Conservation (phyloP, 2,113 vertebrate species). For the Fregata magnificens region DNA sequence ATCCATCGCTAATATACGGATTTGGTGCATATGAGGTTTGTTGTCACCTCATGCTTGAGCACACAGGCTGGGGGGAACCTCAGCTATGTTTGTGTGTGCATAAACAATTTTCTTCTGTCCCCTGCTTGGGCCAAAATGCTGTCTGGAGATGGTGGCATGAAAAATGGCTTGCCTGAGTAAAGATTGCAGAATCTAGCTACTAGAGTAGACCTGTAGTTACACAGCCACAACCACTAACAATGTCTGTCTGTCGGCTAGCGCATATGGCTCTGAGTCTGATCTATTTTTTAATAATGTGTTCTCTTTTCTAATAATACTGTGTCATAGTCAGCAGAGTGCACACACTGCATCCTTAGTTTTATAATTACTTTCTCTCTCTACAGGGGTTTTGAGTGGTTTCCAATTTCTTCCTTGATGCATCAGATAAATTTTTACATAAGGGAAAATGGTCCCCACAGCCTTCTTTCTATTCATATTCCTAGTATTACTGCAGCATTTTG, state of each 20-base stretch:
- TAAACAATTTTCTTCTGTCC: not conserved
- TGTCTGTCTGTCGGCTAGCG: not conserved
- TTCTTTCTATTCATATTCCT: not conserved
- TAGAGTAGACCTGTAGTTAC: not conserved
- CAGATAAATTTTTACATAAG: not conserved
- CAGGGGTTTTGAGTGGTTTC: not conserved
- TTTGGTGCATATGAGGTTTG: not conserved
- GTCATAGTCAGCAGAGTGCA: not conserved
- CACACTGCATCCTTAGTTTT: not conserved
- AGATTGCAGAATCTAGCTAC: not conserved
- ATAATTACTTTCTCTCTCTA: slow-evolving; percentile 12
- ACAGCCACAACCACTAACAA: not conserved
- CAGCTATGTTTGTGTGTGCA: not conserved
- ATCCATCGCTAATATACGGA: not conserved
- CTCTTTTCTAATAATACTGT: not conserved
- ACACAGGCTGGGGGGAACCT: not conserved
- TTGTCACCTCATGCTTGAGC: not conserved
- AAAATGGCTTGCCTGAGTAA: not conserved
- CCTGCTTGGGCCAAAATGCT: not conserved
- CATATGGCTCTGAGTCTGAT: not conserved
- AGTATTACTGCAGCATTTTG: not conserved
- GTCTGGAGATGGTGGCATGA: not conserved
- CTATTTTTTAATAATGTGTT: not conserved
- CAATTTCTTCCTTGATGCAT: not conserved
- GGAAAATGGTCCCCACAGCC: not conserved